Evolutionary conservation across 2,113 vertebrate species (phyloP).

Genomic region (Nibea coibor): DNA sequence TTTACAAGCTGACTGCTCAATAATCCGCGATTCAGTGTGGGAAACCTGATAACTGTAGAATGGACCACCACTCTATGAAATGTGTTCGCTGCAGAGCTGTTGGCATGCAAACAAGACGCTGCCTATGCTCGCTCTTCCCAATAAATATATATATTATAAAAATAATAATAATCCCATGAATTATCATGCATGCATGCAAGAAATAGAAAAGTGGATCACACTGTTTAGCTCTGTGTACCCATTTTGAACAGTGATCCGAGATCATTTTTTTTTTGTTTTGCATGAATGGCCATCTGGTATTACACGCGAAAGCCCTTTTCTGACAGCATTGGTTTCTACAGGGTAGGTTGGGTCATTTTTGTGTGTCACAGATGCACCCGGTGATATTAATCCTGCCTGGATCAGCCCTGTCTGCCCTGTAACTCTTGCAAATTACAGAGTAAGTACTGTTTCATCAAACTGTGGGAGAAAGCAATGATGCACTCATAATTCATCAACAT

Average conservation of each 20-base stretch:
- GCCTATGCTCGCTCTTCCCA: not conserved
- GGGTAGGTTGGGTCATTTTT: constrained; percentile 16
- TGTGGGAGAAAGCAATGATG: not conserved
- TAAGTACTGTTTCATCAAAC: not conserved
- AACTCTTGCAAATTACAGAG: not conserved
- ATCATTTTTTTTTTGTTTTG: not conserved
- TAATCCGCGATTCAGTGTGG: constrained; percentile 16
- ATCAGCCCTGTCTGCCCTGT: not conserved
- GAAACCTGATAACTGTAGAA: not conserved
- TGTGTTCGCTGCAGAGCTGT: not conserved
- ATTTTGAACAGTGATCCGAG: not conserved
- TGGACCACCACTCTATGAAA: too few relatives aligned
- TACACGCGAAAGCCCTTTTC: constrained; percentile 17
- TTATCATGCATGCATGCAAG: not conserved
- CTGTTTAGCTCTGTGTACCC: not conserved
- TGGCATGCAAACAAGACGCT: not conserved
- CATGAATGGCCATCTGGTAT: constrained; percentile 46
- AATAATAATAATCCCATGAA: too few relatives aligned
- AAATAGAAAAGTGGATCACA: not conserved
- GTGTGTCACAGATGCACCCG: constrained; percentile 45
- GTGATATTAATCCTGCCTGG: constrained; percentile 39
- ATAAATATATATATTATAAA: too few relatives aligned
- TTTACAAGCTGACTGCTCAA: constrained; percentile 34
- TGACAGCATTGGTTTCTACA: constrained; percentile 30
- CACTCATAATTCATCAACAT: not conserved